phyloP scores from a whole-genome alignment of 1,140 invertebrate species.

The Lerema accius region DNA sequence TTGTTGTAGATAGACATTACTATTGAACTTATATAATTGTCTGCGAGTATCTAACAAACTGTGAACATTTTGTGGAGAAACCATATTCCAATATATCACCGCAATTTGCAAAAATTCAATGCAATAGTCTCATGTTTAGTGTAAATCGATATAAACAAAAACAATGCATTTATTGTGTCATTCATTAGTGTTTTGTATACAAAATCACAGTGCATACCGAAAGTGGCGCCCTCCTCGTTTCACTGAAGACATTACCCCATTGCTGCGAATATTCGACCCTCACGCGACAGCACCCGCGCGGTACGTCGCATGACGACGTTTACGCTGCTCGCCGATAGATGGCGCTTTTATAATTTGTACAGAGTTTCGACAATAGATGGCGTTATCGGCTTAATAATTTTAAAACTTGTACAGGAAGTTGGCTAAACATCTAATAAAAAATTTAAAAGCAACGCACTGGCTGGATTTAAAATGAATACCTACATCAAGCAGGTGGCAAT shows the following conservation, averaged over 20 bases:
- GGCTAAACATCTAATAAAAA: constrained; percentile 6
- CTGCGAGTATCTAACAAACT: constrained; percentile 29
- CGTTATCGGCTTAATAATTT: constrained; percentile 35
- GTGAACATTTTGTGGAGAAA: constrained; percentile 16
- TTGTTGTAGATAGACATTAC: constrained; percentile 54
- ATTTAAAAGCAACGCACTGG: constrained; percentile 22
- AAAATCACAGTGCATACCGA: constrained; percentile 84
- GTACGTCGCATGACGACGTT: constrained; percentile 76
- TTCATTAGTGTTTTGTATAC: constrained; percentile 60
- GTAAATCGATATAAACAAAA: too few relatives aligned
- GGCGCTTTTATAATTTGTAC: constrained; percentile 69
- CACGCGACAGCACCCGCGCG: constrained; percentile 77
- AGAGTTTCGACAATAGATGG: constrained; percentile 58
- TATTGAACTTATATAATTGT: constrained; percentile 1
- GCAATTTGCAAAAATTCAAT: neutral
- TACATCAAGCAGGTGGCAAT: constrained; percentile 23
- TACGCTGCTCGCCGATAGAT: constrained; percentile 59
- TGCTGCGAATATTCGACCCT: constrained; percentile 89
- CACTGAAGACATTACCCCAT: constrained; percentile 88
- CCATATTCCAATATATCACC: neutral
- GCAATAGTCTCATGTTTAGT: too few relatives aligned
- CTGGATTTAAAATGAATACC: constrained; percentile 18
- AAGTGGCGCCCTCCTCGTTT: constrained; percentile 88
- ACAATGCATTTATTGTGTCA: constrained; percentile 2
- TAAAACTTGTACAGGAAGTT: neutral